phyloP scores from a whole-genome alignment of 2,888 invertebrate genomes.

The Erpobdella octoculata region DNA sequence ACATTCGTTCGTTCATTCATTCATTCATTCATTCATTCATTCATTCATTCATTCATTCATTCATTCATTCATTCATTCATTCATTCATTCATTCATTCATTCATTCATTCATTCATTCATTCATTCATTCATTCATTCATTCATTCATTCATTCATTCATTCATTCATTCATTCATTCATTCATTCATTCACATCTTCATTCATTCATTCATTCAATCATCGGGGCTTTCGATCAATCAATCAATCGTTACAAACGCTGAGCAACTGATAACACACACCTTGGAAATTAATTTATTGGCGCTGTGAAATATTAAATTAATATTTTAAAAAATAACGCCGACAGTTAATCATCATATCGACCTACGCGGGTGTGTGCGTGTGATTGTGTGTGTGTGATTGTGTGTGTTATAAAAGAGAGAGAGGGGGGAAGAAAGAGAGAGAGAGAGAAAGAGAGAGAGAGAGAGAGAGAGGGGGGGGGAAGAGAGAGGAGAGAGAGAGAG shows the following conservation, averaged over 20 bases:
- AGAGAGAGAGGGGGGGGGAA: neutral
- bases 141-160: neutral
- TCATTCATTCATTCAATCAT: constrained; percentile 14
- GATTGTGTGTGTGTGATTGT: neutral
- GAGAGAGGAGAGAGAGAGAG: too few relatives aligned
- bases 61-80: neutral
- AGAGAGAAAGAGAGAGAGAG: neutral
- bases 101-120: neutral
- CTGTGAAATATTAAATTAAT: too few relatives aligned
- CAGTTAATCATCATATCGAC: too few relatives aligned
- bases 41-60: neutral
- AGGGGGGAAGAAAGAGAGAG: neutral
- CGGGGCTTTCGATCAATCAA: neutral
- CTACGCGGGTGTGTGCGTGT: neutral
- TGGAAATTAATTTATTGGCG: too few relatives aligned
- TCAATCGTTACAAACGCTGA: too few relatives aligned
- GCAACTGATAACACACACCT: too few relatives aligned
- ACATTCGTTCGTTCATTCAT: neutral
- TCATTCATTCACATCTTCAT: neutral
- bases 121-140: neutral
- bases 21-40: neutral
- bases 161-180: neutral
- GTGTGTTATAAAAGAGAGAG: neutral
- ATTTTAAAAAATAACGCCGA: too few relatives aligned
- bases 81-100: neutral